A percentile compares a stretch with the other conserved stretches of the same genome.
Conservation (phyloP, 1,140 invertebrate genomes). For the Gryllus bimaculatus region DNA sequence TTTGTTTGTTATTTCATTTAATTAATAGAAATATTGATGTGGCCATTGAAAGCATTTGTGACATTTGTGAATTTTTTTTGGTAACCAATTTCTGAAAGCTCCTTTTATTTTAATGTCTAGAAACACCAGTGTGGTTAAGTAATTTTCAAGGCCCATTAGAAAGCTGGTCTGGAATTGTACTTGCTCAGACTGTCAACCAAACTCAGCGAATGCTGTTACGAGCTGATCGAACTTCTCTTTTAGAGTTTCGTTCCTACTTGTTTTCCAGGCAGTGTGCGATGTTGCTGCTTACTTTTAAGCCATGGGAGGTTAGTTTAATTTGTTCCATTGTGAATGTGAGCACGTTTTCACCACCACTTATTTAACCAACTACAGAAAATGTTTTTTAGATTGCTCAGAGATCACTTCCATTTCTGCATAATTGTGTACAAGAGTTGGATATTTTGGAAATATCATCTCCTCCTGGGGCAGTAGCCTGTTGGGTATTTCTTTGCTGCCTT, state of each 20-base stretch:
- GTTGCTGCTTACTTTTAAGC: constrained; percentile 64
- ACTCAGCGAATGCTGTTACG: constrained; percentile 57
- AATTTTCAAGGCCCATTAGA: constrained; percentile 63
- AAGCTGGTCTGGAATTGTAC: constrained; percentile 70
- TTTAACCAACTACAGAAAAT: constrained; percentile 6
- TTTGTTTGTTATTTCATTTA: not conserved
- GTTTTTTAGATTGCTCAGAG: constrained; percentile 65
- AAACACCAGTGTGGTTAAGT: constrained; percentile 69
- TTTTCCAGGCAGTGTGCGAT: constrained; percentile 87
- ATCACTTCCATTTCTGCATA: constrained; percentile 77
- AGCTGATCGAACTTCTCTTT: constrained; percentile 59
- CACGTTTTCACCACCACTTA: not conserved
- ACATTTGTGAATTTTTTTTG: not conserved
- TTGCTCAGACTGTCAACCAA: constrained; percentile 56
- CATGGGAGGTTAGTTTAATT: constrained; percentile 49
- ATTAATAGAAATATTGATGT: no score
- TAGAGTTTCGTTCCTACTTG: constrained; percentile 90
- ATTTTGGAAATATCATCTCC: constrained; percentile 67
- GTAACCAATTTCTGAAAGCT: not conserved
- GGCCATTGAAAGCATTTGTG: no score
- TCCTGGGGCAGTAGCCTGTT: constrained; percentile 78
- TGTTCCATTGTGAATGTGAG: constrained; percentile 1
- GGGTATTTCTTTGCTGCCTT: constrained; percentile 85
- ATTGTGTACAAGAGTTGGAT: constrained; percentile 68
- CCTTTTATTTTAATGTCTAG: constrained; percentile 30